Evolutionary conservation across 2,113 vertebrate genomes (phyloP).

Genomic region (Oxyura jamaicensis): DNA sequence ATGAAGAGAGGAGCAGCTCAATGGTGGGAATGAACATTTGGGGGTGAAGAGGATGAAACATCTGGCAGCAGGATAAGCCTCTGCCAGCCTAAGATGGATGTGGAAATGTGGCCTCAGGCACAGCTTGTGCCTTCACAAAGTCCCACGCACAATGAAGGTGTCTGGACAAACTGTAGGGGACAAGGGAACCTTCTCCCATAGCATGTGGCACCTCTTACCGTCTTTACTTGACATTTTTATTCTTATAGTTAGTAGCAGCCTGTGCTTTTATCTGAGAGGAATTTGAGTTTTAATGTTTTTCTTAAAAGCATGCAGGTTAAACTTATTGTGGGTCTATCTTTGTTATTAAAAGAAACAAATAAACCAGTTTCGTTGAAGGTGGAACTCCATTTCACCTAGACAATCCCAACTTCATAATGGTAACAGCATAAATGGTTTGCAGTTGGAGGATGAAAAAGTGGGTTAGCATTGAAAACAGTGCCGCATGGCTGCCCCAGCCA

Average conservation of each 20-base stretch:
- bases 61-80: not conserved
- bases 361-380: not conserved
- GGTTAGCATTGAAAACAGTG: not conserved
- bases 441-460: not conserved
- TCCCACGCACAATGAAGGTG: fast-evolving
- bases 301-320: not conserved
- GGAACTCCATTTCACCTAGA: not conserved
- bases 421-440: slow-evolving; percentile 35
- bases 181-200: not conserved
- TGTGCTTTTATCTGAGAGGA: not conserved
- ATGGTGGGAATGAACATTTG: not conserved
- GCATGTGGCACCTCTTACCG: not conserved
- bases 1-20: not conserved
- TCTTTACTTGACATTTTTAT: not conserved
- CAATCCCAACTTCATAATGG: not conserved
- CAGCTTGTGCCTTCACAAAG: not conserved
- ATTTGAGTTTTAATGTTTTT: slow-evolving; percentile 14
- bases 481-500: not conserved
- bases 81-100: not conserved
- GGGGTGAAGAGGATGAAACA: not conserved
- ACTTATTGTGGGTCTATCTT: not conserved
- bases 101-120: not conserved
- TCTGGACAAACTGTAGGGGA: not conserved
- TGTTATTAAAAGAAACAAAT: not conserved
- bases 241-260: not conserved